phyloP scores from a whole-genome alignment of 2,888 invertebrate genomes.

The Dynastes tityus region DNA sequence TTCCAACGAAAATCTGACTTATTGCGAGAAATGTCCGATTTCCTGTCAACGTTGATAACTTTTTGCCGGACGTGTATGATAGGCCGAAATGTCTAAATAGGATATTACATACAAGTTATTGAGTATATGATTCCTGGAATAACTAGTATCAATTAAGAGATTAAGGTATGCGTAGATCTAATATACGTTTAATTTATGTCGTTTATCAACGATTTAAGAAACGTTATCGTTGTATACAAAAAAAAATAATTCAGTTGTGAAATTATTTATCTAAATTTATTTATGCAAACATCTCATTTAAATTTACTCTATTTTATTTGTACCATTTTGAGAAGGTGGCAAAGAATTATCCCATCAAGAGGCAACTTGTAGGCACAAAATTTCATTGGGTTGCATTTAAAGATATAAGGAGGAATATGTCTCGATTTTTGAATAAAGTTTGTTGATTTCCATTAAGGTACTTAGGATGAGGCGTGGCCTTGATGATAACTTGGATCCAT shows the following conservation, averaged over 20 bases:
- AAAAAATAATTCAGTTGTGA: slow-evolving; percentile 13
- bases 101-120: background rate
- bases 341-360: too few species aligned
- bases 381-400: too few species aligned
- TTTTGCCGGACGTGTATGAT: background rate
- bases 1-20: background rate
- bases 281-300: background rate
- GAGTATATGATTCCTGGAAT: slow-evolving; percentile 10
- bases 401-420: too few species aligned
- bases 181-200: slow-evolving; percentile 6
- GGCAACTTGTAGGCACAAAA: too few species aligned
- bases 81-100: background rate
- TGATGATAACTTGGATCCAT: too few species aligned
- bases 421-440: too few species aligned
- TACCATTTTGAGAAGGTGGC: too few species aligned
- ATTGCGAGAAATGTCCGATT: background rate
- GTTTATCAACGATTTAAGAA: slow-evolving; percentile 4
- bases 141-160: slow-evolving; percentile 16
- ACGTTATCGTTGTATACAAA: slow-evolving; percentile 11
- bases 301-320: background rate
- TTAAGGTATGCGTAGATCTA: background rate
- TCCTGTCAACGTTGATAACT: background rate
- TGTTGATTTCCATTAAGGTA: too few species aligned
- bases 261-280: background rate
- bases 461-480: too few species aligned